Conservation (phyloP, 2,797 vertebrate genomes). For the Malurus leucopterus region DNA sequence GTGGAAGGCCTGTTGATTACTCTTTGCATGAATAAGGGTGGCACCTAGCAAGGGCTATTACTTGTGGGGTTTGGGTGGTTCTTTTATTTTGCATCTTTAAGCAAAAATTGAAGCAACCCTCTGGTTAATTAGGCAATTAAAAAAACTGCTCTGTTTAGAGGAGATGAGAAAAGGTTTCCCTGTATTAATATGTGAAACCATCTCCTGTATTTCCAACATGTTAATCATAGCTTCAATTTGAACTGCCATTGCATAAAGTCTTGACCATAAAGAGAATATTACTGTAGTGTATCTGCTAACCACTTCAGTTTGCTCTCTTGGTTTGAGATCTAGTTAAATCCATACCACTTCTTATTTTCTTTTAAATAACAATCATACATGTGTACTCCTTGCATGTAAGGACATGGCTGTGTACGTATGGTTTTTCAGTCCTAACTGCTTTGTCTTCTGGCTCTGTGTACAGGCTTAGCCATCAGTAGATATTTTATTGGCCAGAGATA, state of each 20-base stretch:
- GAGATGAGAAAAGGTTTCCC: background rate
- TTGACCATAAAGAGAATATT: background rate
- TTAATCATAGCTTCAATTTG: background rate
- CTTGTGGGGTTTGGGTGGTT: background rate
- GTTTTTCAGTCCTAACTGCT: background rate
- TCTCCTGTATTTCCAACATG: background rate
- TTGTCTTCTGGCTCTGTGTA: background rate
- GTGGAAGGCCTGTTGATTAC: background rate
- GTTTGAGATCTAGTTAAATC: background rate
- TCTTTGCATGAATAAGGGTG: background rate
- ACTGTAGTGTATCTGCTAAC: background rate
- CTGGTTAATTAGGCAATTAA: background rate
- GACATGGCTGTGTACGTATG: background rate
- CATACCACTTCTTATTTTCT: background rate
- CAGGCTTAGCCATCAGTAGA: background rate
- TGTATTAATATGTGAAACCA: background rate
- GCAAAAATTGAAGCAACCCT: background rate
- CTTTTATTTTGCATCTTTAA: background rate
- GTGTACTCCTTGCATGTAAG: background rate
- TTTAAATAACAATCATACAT: background rate
- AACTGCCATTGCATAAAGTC: background rate
- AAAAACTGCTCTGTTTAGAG: background rate
- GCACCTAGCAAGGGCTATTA: background rate
- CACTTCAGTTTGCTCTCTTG: background rate
- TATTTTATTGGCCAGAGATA: background rate